Conservation (phyloP, 1,140 invertebrate species). For the Cardiocondyla obscurior region DNA sequence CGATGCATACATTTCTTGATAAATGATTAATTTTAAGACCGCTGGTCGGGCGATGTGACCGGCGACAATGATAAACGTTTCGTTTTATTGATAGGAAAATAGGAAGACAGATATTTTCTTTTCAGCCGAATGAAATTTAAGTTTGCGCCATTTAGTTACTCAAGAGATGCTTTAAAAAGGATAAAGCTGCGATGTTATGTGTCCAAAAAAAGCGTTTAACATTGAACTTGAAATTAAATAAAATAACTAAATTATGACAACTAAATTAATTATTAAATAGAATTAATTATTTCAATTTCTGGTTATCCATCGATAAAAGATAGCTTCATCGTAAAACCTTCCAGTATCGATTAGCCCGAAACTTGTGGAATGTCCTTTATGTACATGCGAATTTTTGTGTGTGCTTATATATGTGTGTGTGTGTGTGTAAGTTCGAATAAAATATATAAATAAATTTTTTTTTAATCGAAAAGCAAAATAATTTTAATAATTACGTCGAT, state of each 20-base stretch:
- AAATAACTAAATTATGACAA: not conserved
- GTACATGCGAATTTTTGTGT: slow-evolving; percentile 10
- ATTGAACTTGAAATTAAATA: not conserved
- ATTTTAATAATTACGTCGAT: not conserved
- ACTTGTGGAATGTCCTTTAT: slow-evolving; percentile 23
- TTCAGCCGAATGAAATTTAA: not conserved
- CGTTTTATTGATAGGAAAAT: not conserved
- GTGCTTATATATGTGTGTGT: not conserved
- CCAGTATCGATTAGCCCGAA: not conserved
- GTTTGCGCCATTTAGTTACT: not conserved
- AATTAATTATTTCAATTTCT: not conserved
- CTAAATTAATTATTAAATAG: too few relatives aligned
- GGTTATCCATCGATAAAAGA: not conserved
- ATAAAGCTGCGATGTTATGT: not conserved
- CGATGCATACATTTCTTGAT: not conserved
- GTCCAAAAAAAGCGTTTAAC: not conserved
- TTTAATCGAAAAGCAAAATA: not conserved
- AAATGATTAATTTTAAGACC: not conserved
- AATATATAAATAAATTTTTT: not conserved
- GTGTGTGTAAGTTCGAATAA: not conserved
- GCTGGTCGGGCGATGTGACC: too few relatives aligned
- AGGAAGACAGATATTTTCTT: too few relatives aligned
- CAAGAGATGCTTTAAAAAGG: not conserved
- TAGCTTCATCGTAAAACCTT: slow-evolving; percentile 17
- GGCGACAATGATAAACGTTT: not conserved